Evolutionary conservation across 2,888 invertebrate species (phyloP), one percentile per base, ranked within the genome.

Genomic region (Melinaea marsaeus): DNA sequence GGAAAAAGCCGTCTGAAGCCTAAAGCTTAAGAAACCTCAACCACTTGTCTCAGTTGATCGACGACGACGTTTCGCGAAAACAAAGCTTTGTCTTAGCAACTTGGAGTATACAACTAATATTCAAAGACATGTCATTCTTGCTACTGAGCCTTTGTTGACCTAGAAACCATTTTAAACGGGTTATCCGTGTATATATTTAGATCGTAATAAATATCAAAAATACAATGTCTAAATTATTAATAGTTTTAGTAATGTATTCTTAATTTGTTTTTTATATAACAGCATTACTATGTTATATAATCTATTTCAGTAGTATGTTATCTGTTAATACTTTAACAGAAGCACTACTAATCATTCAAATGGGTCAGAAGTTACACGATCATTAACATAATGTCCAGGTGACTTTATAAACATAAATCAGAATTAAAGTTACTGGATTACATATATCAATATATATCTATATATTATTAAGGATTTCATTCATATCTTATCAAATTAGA

Each of bases 61-160:
- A 60, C 63, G 54, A 51, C 57, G 63, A 63, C 60, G 60, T 60
- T 60, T 60, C 47, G 55, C 54, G 63, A 55, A 64, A 64, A 60
- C 60, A 60, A 60, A 58, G 60, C 58, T 60, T 55, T 60, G 57
- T 62, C 58, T 62, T 62, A 60, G 64, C 55, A 37, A 58, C 60
- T 55, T 55, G 46, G 51, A 51, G 51, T 51, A 51, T 51, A 51
- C 51, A 51, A 51, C 51, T 22, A 51, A 51, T 51, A 51, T 32
- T 51, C 51, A 51, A 51, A 51, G 51, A 51, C 13, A 22, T 51
- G 51, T 51, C 51, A 51, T 51, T 51, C 62, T 58, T 58, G 55
- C 55, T 58, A 62, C 58, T 62, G 62, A 58, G 46, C 58, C 62
- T 62, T 58, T 58, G 62, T 51, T 22, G 51, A 51, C 51, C 51